These are phyloP conservation scores for Limnephilus lunatus DNA, from an alignment of 2,888 invertebrate genomes.

Conservation along the genomic window DNA sequence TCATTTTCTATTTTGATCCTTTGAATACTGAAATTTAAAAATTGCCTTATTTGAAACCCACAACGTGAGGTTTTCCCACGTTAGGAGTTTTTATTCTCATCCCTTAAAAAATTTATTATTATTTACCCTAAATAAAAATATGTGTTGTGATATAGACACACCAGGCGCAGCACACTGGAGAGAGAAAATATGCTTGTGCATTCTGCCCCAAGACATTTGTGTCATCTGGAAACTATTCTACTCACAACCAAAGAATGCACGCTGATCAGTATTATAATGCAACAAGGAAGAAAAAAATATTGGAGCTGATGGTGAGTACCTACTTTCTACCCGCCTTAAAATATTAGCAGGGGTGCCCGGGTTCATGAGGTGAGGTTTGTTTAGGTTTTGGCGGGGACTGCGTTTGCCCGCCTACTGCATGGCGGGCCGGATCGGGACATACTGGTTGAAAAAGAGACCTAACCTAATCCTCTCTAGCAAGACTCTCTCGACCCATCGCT, in stretches of 20 bases:
- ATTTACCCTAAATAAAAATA: background rate
- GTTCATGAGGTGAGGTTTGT: too few relatives aligned
- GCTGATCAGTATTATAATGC: constrained; percentile 31
- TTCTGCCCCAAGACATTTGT: constrained; percentile 62
- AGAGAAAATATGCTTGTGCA: constrained; percentile 59
- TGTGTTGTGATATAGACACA: constrained; percentile 52
- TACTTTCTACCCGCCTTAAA: background rate
- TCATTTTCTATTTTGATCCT: background rate
- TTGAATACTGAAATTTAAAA: background rate
- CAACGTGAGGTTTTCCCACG: background rate
- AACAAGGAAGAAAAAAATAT: background rate
- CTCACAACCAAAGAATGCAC: constrained; percentile 58
- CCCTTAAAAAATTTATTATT: background rate
- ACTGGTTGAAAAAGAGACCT: too few relatives aligned
- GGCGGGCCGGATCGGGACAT: too few relatives aligned
- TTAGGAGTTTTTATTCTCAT: background rate
- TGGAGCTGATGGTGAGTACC: background rate
- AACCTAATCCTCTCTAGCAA: too few relatives aligned
- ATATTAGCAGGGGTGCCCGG: background rate
- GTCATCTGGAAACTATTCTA: constrained; percentile 59
- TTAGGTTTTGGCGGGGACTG: too few relatives aligned
- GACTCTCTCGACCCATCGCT: too few relatives aligned
- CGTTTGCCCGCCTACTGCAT: too few relatives aligned
- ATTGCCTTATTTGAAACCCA: background rate
- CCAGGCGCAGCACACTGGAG: constrained; percentile 62